Evolutionary conservation across 2,113 vertebrate genomes (phyloP), one percentile per base, ranked within the genome.

Genomic region (Nansenia antarctica): DNA sequence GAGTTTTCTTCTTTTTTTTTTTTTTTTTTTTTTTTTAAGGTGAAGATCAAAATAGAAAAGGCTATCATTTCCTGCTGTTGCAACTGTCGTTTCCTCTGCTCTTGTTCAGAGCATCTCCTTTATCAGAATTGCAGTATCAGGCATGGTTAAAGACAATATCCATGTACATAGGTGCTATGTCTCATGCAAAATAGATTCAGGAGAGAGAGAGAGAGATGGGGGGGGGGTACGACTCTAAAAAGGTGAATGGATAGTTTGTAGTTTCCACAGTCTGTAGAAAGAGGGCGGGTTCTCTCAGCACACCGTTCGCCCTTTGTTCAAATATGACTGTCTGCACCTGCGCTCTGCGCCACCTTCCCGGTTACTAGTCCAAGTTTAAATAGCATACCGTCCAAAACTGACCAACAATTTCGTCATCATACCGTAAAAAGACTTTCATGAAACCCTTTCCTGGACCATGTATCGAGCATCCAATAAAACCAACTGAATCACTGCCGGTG

Each of bases 51-150:
- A 29, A 55, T 39, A 29, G 14, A 2, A 31, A 22, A 24, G 60
- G 18, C 18, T 52, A 24, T 32, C 22, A 68, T 72, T 74, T 81
- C 75, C 72, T 74, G 72, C 59, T 47, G 42, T 58, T 72, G 55
- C 24, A 71, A 8, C n/a, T 18, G 52, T 62, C 73, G 61, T 70
- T 81, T 77, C 74, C 68, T 69, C 29, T 15, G 9, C 5, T 29
- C 7, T 3, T 58, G 27, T 24, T 47, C 26, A 14, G 24, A 11
- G 53, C 55, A 26, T 9, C 22, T 53, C n/a, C 11, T 11, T 11
- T 5, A 37, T 5, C 11, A 49, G 45, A 49, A 49, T 49, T 49
- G 7, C 35, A 37, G 35, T 9, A 37, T 7, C 39, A 15, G 39
- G 12, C 14, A 45, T 15, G 35, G 35, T 37, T 37, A 37, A 37